Evolutionary conservation across 2,888 invertebrate genomes (phyloP), one percentile per base, ranked within the genome.

Genomic region (Xanthostigma xanthostigma): DNA sequence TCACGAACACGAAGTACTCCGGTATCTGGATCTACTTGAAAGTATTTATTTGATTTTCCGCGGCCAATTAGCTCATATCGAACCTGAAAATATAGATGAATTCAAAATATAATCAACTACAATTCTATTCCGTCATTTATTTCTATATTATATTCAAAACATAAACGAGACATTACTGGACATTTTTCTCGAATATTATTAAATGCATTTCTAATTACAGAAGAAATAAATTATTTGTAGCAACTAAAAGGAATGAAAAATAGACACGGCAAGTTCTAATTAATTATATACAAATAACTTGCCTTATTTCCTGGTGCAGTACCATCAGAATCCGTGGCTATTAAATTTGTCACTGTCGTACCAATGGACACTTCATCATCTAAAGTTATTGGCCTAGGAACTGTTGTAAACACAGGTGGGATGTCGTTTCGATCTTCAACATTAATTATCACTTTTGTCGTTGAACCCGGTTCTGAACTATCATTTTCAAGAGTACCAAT

Each of bases 351-450:
- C 0, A 93, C 83, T 2, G 81, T 71, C 1, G 84, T 82, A 14
- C 92, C 91, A 50, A 91, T 85, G 0, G 86, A 74, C 0, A 85
- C 81, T 36, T 88, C 83, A 59, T 90, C 91, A 57, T 88, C 87
- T 10, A 92, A 70, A 0, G 87, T 85, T 2, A 91, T 79, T 0
- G 91, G 88, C 46, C 85, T 81, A 0, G 88, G 83, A 0, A 87
- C 79, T 0, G 84, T 79, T 0, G 86, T 84, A 64, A 92, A 92
- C 45, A 89, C 81, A 8, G 92, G 92, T 0, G 89, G 80, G 56
- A 89, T 84, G 66, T 93, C 91, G 64, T 92, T 92, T 54, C 84
- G 79, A 63, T 92, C 92, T 77, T 82, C 79, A 48, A 86, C 85
- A 52, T 81, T 72, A 36, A 87, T 70, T 48, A 81, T 72, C 4